Evolutionary conservation across 2,888 invertebrate species (phyloP).

Genomic region (Euclidia mi): DNA sequence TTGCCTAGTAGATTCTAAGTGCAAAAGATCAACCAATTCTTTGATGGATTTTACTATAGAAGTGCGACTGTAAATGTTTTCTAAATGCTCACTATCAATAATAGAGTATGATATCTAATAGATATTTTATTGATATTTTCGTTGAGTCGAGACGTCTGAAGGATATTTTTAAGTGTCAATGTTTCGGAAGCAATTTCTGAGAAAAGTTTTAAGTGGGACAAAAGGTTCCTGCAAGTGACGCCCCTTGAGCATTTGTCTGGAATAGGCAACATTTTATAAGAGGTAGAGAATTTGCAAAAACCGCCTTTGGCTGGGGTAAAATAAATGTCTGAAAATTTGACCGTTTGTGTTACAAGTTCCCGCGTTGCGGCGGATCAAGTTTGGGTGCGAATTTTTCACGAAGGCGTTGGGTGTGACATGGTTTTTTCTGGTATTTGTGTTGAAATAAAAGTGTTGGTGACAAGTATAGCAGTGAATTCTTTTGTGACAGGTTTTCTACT

Average conservation of each 20-base stretch:
- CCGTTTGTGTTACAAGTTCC: constrained; percentile 37
- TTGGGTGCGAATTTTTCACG: constrained; percentile 1
- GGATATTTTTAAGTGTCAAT: constrained; percentile 53
- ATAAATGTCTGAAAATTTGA: constrained; percentile 42
- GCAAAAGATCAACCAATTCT: constrained; percentile 15
- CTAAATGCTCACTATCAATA: neutral
- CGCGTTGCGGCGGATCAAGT: constrained; percentile 8
- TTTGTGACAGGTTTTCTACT: neutral
- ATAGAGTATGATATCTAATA: constrained; percentile 31
- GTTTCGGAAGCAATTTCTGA: constrained; percentile 50
- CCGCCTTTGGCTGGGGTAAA: constrained; percentile 34
- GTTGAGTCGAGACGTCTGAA: constrained; percentile 30
- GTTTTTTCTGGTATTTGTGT: neutral
- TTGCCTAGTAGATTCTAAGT: constrained; percentile 5
- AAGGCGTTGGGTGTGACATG: constrained; percentile 1
- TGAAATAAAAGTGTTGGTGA: constrained; percentile 1
- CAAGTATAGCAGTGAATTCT: neutral
- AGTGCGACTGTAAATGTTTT: neutral
- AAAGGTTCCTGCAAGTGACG: constrained; percentile 52
- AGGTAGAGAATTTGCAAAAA: constrained; percentile 40
- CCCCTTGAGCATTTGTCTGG: constrained; percentile 47
- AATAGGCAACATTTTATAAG: constrained; percentile 50
- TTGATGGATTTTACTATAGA: too few species aligned
- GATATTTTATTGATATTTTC: constrained; percentile 47
- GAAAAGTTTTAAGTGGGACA: constrained; percentile 53